Percentiles rank a stretch among this genome's conserved stretches.
Evolutionary conservation across 2,797 vertebrate genomes (phyloP).

Genomic region (Macropodus opercularis): DNA sequence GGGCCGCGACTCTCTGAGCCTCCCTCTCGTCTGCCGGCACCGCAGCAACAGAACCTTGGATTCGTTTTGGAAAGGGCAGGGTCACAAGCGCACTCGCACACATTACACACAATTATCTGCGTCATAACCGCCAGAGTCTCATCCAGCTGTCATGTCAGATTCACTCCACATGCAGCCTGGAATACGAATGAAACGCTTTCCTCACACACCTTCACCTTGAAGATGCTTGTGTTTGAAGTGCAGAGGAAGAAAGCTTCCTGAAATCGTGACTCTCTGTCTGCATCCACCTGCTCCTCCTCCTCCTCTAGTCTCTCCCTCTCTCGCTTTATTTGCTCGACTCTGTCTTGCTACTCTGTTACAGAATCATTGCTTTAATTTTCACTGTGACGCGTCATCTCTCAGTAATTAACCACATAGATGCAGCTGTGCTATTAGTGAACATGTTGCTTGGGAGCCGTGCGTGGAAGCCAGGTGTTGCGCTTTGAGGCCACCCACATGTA

Average conservation of each 20-base stretch:
- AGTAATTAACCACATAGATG: too few relatives aligned
- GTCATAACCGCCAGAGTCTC: background rate
- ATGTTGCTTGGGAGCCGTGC: background rate
- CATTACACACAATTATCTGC: constrained; percentile 35
- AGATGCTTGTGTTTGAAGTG: constrained; percentile 8
- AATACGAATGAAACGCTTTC: constrained; percentile 28
- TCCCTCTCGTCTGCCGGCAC: too few relatives aligned
- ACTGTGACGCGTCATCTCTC: background rate
- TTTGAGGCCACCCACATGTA: constrained; percentile 85
- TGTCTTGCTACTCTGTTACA: constrained; percentile 33
- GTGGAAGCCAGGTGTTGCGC: background rate
- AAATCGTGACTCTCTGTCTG: constrained; percentile 23
- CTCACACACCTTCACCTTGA: background rate
- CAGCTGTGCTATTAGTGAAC: background rate
- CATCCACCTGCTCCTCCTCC: background rate
- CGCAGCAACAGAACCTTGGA: background rate
- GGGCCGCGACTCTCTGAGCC: background rate
- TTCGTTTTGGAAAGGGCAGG: constrained; percentile 4
- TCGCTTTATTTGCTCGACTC: constrained; percentile 19
- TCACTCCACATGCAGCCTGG: constrained; percentile 9
- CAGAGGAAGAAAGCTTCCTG: background rate
- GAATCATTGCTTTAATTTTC: background rate
- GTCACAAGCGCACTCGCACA: background rate
- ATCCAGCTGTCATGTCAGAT: constrained; percentile 20
- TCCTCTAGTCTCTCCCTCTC: background rate